These are phyloP conservation scores for Mesopsocus fuscifrons DNA, from an alignment of 2,888 invertebrate genomes.

Conservation along the genomic window DNA sequence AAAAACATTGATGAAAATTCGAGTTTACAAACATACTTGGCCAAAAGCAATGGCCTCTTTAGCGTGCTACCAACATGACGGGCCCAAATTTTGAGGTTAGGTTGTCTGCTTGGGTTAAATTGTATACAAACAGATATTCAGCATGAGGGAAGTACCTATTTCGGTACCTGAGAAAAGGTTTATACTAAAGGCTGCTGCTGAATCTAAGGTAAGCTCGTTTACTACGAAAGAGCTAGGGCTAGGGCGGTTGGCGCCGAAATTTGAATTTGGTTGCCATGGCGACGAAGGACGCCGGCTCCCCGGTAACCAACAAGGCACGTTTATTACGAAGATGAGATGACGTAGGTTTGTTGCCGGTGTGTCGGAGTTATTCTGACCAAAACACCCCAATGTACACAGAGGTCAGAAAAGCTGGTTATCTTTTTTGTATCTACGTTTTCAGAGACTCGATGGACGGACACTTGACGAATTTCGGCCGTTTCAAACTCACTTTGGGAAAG, in stretches of 20 bases:
- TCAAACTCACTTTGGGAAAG: slow-evolving; percentile 56
- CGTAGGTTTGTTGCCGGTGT: too few relatives aligned
- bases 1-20: slow-evolving; percentile 8
- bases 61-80: not conserved
- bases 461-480: slow-evolving; percentile 52
- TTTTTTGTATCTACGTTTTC: too few relatives aligned
- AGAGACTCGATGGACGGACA: slow-evolving; percentile 65
- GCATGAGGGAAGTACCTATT: slow-evolving; percentile 43
- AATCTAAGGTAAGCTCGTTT: slow-evolving; percentile 36
- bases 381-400: too few relatives aligned
- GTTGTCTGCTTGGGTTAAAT: not conserved
- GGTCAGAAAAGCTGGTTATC: too few relatives aligned
- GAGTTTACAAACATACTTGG: slow-evolving; percentile 10
- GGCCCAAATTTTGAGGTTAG: not conserved
- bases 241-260: slow-evolving; percentile 11
- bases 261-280: too few relatives aligned
- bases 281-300: too few relatives aligned
- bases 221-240: not conserved
- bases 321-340: too few relatives aligned
- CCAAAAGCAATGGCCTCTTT: slow-evolving; percentile 9
- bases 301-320: too few relatives aligned
- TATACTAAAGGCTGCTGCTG: slow-evolving; percentile 39
- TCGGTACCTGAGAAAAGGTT: slow-evolving; percentile 55
- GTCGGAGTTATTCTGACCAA: too few relatives aligned
- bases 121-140: slow-evolving; percentile 14